These are phyloP conservation scores for Ditylenchus dipsaci DNA, from an alignment of 1,140 invertebrate species.

Conservation along the genomic window DNA sequence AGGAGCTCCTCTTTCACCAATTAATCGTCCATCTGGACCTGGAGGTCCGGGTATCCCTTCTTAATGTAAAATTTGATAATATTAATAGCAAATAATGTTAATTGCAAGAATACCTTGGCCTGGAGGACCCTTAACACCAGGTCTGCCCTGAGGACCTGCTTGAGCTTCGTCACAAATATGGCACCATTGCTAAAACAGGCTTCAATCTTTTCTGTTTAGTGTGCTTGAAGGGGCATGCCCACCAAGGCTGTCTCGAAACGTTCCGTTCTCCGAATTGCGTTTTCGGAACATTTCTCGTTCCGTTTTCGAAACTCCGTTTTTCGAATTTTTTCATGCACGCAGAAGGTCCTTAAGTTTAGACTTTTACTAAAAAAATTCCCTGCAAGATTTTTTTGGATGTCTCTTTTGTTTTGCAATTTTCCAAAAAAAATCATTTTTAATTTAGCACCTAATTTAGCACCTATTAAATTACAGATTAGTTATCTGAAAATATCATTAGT, in stretches of 20 bases:
- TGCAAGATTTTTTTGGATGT: too few species aligned
- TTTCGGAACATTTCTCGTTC: too few species aligned
- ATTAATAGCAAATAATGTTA: background rate
- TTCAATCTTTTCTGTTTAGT: background rate
- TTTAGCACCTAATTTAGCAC: background rate
- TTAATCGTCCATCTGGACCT: background rate
- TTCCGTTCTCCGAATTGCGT: too few species aligned
- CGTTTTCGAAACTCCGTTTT: too few species aligned
- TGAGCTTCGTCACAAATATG: background rate
- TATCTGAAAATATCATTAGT: background rate
- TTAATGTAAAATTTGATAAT: background rate
- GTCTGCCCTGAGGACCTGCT: background rate
- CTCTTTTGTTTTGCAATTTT: too few species aligned
- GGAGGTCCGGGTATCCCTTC: background rate
- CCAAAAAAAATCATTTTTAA: background rate
- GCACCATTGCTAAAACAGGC: background rate
- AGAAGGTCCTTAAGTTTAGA: too few species aligned
- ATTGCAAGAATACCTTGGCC: background rate
- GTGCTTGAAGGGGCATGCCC: background rate
- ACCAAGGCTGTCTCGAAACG: too few species aligned
- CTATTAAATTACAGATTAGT: background rate
- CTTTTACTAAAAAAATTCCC: too few species aligned
- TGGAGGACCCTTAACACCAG: background rate
- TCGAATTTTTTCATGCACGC: too few species aligned
- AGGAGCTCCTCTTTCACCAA: background rate